phyloP scores from a whole-genome alignment of 1,140 invertebrate species.

The Leptinotarsa undecemlineata region DNA sequence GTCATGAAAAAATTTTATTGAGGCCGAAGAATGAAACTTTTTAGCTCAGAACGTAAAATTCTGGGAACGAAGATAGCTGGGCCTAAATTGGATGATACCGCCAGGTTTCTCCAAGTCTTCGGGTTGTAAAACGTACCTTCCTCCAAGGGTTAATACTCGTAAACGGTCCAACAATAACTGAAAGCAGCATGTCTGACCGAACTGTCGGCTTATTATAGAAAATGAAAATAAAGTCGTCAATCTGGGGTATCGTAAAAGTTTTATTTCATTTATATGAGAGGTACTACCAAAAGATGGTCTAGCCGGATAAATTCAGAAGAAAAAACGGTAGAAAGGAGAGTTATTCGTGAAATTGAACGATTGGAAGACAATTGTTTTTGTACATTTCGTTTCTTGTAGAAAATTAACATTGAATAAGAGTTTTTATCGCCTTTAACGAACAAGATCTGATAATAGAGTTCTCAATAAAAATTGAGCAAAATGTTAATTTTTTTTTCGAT shows the following conservation, averaged over 20 bases:
- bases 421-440: too few relatives aligned
- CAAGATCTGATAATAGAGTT: too few relatives aligned
- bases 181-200: slow-evolving; percentile 2
- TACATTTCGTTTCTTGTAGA: too few relatives aligned
- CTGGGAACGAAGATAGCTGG: neutral
- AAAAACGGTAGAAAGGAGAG: too few relatives aligned
- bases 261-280: slow-evolving; percentile 6
- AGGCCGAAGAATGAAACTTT: slow-evolving; percentile 1
- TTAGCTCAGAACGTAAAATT: slow-evolving; percentile 5
- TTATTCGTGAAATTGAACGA: too few relatives aligned
- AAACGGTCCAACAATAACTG: slow-evolving; percentile 1
- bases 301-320: too few relatives aligned
- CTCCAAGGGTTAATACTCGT: slow-evolving; percentile 6
- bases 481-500: too few relatives aligned
- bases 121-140: slow-evolving; percentile 7
- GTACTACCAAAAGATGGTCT: neutral
- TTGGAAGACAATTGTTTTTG: too few relatives aligned
- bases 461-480: too few relatives aligned
- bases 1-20: slow-evolving; percentile 4
- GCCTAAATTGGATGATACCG: slow-evolving; percentile 1
- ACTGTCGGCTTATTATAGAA: slow-evolving; percentile 4
- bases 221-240: slow-evolving; percentile 8
- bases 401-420: too few relatives aligned
- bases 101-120: neutral
- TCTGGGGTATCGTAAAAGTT: slow-evolving; percentile 5